phyloP scores from a whole-genome alignment of 1,140 invertebrate genomes.

The Drosophila punjabiensis region DNA sequence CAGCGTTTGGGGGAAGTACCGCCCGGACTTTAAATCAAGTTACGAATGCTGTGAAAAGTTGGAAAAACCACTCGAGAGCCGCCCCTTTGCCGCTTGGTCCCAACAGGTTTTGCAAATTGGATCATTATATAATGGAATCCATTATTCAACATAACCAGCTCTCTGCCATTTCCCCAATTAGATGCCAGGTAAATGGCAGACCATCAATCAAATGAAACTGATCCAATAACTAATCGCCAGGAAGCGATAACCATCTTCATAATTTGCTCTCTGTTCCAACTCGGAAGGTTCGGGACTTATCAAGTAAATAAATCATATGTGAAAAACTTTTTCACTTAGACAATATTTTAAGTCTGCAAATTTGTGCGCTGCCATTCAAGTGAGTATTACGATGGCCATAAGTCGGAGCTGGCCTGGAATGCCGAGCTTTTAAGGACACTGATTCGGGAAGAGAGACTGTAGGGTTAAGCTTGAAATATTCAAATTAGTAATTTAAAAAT shows the following conservation, averaged over 20 bases:
- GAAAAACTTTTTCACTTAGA: constrained; percentile 80
- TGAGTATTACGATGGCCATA: constrained; percentile 62
- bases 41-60: constrained; percentile 47
- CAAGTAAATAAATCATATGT: constrained; percentile 80
- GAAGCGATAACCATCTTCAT: constrained; percentile 58
- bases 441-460: not conserved
- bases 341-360: constrained; percentile 68
- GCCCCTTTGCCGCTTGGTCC: constrained; percentile 8
- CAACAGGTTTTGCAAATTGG: constrained; percentile 51
- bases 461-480: not conserved
- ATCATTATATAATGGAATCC: constrained; percentile 54
- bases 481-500: not conserved
- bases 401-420: constrained; percentile 52
- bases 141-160: constrained; percentile 21
- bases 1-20: constrained; percentile 55
- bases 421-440: constrained; percentile 10
- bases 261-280: constrained; percentile 24
- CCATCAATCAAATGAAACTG: constrained; percentile 53
- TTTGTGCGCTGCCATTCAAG: constrained; percentile 54
- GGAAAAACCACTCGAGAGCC: constrained; percentile 18
- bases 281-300: constrained; percentile 26
- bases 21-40: constrained; percentile 73
- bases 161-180: constrained; percentile 37
- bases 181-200: constrained; percentile 13
- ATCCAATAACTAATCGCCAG: constrained; percentile 70